Evolutionary conservation across 2,888 invertebrate genomes (phyloP).

Genomic region (Tachina lurida): DNA sequence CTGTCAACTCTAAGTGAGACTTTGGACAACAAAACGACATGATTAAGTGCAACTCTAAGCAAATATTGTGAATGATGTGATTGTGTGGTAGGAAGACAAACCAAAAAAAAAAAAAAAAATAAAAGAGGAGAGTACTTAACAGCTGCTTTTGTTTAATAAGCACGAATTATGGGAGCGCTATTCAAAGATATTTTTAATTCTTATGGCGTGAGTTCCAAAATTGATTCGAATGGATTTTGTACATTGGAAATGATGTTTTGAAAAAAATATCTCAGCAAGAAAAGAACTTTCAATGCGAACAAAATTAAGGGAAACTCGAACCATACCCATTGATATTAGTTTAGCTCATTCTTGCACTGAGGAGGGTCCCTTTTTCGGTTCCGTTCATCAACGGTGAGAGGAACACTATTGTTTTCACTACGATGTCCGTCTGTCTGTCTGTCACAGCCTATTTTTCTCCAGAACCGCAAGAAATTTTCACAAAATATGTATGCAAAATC

Average conservation of each 20-base stretch:
- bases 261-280: background rate
- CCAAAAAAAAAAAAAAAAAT: background rate
- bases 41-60: slow-evolving; percentile 71
- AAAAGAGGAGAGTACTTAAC: background rate
- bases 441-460: too few species aligned
- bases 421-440: too few species aligned
- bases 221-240: background rate
- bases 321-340: too few species aligned
- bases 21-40: slow-evolving; percentile 71
- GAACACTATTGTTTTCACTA: too few species aligned
- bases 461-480: too few species aligned
- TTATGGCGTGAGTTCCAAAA: background rate
- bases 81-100: slow-evolving; percentile 2
- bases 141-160: background rate
- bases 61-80: slow-evolving; percentile 70
- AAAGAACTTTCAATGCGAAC: background rate
- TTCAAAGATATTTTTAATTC: background rate
- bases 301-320: too few species aligned
- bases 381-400: too few species aligned
- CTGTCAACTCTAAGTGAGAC: slow-evolving; percentile 70
- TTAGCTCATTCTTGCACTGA: too few species aligned
- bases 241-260: background rate
- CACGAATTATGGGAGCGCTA: slow-evolving; percentile 14
- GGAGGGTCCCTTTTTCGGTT: too few species aligned
- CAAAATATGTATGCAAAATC: too few species aligned